Evolutionary conservation across 2,888 invertebrate genomes (phyloP), one percentile per base, ranked within the genome.

Genomic region (Drosophila fulvimacula): DNA sequence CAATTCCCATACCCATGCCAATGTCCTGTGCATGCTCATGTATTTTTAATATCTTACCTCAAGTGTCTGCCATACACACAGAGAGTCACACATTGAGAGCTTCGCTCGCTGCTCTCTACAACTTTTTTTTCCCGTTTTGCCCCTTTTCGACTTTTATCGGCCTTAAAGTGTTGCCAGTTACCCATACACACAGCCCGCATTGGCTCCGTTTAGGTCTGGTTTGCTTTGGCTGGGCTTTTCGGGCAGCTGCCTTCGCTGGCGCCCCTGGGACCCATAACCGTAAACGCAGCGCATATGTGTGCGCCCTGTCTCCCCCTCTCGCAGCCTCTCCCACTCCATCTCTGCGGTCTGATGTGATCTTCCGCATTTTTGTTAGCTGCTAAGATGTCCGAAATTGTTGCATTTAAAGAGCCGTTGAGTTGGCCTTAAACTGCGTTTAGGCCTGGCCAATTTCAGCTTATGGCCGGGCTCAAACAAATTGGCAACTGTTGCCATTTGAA

Each of bases 31-130:
- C 74, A 70, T 69, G 69, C 84, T 75, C 89, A 89, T 87, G 88
- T 88, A 88, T 89, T 87, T 87, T 87, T 89, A 87, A 87, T 87
- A 89, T 81, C 73, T 81, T 77, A 83, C 75, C 87, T 85, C 88
- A 79, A 87, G 89, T 87, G 88, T 79, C 82, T 85, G 79, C 60
- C 73, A 67, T 68, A 79, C n/a, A n/a, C n/a, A 78, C 60, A 79
- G 56, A 52, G 66, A 38, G 42, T 68, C 49, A 52, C 49, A 51
- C 46, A 38, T 32, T 73, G 49, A 51, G 73, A 58, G 60, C 59
- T 63, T 49, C 64, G 56, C 49, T 27, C 42, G 59, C 44, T 53
- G 46, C 63, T 36, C 42, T 10, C 42, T 21, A 49, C n/a, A n/a
- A n/a, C 27, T 30, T 7, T 46, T 30, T 39, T 36, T 70, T 63